Evolutionary conservation across 1,140 invertebrate genomes (phyloP), one percentile per base, ranked within the genome.

Genomic region (Trachelipus rathkii): DNA sequence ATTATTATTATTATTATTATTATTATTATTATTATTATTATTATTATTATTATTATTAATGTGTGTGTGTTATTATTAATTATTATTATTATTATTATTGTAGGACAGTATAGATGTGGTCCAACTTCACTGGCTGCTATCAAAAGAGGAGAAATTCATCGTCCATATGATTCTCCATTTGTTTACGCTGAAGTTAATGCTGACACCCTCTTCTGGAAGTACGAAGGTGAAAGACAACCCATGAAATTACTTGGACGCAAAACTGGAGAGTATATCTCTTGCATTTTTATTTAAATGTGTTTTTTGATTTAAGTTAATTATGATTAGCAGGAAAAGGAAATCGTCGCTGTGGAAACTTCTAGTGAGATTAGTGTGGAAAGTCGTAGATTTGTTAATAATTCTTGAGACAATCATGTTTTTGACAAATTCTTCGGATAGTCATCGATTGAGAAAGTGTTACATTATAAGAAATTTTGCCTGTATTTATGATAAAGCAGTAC

Each of bases 181-280:
- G 83, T 87, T 44, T 86, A 87, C 77, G 83, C 85, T 44, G 87
- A 88, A 78, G 87, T 88, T 24, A 88, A 88, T 81, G 87, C 86
- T 5, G 87, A 88, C 79, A 94, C 94, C 87, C 88, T 92, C 33
- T 93, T 88, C 81, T 95, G 93, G 93, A 89, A 90, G 81, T 94
- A 93, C 84, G 88, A 89, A 68, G 93, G 93, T 0, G 89, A 90
- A 44, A 91, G 89, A 23, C 91, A 93, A 83, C 93, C 93, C 0
- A 84, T 95, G 73, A 95, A 95, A 85, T 84, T 95, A 13, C 83
- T 95, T 19, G 86, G 89, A 0, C 92, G 92, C 83, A 92, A 95
- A 82, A 89, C 89, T 0, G 87, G 89, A 69, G 89, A 89, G 89
- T 89, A 33, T 6, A 33, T 33, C 1, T 33, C 33, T 33, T 33